phyloP scores from a whole-genome alignment of 1,140 invertebrate genomes.

The Arctopsyche grandis region DNA sequence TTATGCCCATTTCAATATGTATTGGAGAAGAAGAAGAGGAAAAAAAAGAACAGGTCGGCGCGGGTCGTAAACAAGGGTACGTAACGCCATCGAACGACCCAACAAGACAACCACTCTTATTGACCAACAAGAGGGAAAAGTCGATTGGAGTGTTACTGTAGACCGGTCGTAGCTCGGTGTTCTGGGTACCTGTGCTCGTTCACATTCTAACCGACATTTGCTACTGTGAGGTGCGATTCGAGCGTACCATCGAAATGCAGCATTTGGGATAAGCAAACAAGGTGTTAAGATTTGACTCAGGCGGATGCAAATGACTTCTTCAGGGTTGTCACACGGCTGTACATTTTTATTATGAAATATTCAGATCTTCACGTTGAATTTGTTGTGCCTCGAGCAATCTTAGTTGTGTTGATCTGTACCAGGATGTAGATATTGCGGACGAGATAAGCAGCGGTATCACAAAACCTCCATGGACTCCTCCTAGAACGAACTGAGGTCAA shows the following conservation, averaged over 20 bases:
- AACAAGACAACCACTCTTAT: constrained; percentile 22
- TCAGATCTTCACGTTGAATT: background rate
- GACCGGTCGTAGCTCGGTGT: background rate
- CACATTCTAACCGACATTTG: constrained; percentile 13
- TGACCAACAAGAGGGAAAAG: background rate
- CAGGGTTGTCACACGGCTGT: constrained; percentile 12
- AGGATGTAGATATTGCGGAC: constrained; percentile 23
- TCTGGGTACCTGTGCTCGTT: background rate
- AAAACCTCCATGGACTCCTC: background rate
- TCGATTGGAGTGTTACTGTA: constrained; percentile 17
- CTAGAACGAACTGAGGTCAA: background rate
- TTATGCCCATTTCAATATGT: constrained; percentile 43
- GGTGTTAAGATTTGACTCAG: constrained; percentile 31
- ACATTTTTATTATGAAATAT: background rate
- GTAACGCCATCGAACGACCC: constrained; percentile 8
- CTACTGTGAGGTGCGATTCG: background rate
- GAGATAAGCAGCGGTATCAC: background rate
- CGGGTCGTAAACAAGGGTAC: constrained; percentile 43
- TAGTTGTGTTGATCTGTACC: background rate
- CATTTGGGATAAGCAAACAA: constrained; percentile 35
- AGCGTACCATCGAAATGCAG: constrained; percentile 10
- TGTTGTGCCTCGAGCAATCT: background rate
- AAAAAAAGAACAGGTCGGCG: constrained; percentile 10
- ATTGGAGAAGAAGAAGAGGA: constrained; percentile 15
- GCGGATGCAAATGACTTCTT: constrained; percentile 7